Evolutionary conservation across 2,797 vertebrate species (phyloP), one percentile per base, ranked within the genome.

Genomic region (Luscinia luscinia): DNA sequence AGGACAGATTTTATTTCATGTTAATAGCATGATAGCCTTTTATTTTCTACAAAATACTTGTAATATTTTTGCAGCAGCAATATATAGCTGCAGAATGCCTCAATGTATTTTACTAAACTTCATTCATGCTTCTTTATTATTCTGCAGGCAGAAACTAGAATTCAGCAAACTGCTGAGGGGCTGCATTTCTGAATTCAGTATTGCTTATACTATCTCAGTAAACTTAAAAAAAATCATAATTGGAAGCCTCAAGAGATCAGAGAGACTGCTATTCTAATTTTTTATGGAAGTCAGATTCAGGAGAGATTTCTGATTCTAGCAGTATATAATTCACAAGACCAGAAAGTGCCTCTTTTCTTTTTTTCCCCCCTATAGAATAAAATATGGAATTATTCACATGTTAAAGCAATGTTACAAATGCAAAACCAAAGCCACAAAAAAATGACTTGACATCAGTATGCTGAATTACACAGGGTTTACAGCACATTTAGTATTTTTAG

Each of bases 121-220:
- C 17, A 82, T 41, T 89, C 55, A 30, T 34, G 52, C 23, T 51
- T 90, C 45, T 66, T 89, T 82, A 90, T 79, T 69, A 90, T 87
- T 94, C 93, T 84, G 48, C 36, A 64, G 28, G 43, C 41, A 92
- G 63, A 90, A 95, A 67, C 48, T 49, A 4, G 0, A 82, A 70
- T 69, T 38, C 43, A 34, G 52, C 18, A 89, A 95, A 95, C 41
- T 70, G 84, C 86, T 90, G 88, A 90, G 51, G 74, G 70, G 49
- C 18, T 89, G 68, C 22, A 72, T 52, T 89, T 88, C 54, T 83
- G 40, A 83, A 67, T 61, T 83, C 27, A 46, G 6, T 79, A 48
- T 6, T 84, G 57, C 30, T 46, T 87, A 22, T 23, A 55, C 55
- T 36, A 85, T 38, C 61, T 83, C 75, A 76, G 62, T 59, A 75